Evolutionary conservation across 2,797 vertebrate genomes (phyloP).

Genomic region (Adrianichthys oophorus): DNA sequence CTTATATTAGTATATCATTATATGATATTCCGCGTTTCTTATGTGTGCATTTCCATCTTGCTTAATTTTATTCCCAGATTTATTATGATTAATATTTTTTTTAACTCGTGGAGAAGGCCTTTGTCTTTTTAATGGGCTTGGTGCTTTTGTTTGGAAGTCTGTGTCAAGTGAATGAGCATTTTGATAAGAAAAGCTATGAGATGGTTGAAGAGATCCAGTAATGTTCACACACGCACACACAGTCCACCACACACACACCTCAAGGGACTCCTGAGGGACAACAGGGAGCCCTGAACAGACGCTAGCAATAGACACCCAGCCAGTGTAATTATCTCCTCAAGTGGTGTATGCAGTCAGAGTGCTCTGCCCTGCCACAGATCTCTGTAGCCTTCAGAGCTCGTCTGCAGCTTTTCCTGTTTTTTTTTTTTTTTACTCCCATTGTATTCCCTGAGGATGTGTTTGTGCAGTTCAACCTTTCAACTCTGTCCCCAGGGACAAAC

Average conservation of each 20-base stretch:
- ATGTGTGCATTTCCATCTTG: background rate
- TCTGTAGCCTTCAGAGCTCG: slow-evolving; percentile 49
- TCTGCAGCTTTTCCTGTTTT: slow-evolving; percentile 69
- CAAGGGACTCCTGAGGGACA: slow-evolving; percentile 55
- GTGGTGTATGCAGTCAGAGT: slow-evolving; percentile 59
- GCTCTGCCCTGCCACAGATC: slow-evolving; percentile 48
- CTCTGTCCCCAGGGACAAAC: slow-evolving; percentile 60
- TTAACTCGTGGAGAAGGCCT: background rate
- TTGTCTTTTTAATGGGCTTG: slow-evolving; percentile 33
- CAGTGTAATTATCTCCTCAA: slow-evolving; percentile 78
- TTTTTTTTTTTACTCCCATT: slow-evolving; percentile 29
- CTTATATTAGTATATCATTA: no score
- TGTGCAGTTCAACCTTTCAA: slow-evolving; percentile 60
- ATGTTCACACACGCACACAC: slow-evolving; percentile 11
- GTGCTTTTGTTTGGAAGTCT: slow-evolving; percentile 42
- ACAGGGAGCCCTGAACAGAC: slow-evolving; percentile 61
- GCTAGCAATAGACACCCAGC: slow-evolving; percentile 57
- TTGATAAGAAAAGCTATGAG: slow-evolving; percentile 35
- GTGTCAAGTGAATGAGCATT: slow-evolving; percentile 28
- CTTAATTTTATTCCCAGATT: background rate
- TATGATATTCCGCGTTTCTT: background rate
- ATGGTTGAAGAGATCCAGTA: slow-evolving; percentile 27
- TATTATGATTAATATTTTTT: background rate
- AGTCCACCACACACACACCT: slow-evolving; percentile 21
- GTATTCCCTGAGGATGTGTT: slow-evolving; percentile 71